Conservation (phyloP, 2,888 invertebrate species). For the Mythimna ferrago region DNA sequence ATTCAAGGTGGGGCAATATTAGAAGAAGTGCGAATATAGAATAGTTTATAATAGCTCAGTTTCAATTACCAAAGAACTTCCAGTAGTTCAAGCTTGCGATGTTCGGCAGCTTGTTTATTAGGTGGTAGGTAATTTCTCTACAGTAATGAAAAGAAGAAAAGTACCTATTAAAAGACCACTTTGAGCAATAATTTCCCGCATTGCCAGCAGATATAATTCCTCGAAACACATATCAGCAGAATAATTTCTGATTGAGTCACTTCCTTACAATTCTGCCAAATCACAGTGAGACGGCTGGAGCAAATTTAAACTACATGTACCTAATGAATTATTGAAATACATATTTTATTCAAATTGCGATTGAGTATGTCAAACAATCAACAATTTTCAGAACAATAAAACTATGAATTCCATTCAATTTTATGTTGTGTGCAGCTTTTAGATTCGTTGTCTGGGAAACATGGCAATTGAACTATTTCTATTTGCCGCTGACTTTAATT, state of each 20-base stretch:
- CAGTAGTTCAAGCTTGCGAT: background rate
- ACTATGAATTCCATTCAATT: background rate
- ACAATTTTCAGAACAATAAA: background rate
- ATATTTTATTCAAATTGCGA: conserved; percentile 22
- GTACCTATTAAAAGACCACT: too few species aligned
- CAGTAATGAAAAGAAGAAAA: background rate
- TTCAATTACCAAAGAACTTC: background rate
- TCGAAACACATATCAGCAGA: background rate
- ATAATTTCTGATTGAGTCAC: background rate
- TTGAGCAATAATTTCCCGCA: background rate
- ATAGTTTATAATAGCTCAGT: too few species aligned
- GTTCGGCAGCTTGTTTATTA: background rate
- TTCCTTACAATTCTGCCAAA: background rate
- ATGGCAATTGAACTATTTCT: conserved; percentile 7
- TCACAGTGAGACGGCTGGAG: background rate
- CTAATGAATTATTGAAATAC: background rate
- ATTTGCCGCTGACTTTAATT: conserved; percentile 9
- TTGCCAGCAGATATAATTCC: background rate
- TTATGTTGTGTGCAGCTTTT: background rate
- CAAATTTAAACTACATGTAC: background rate
- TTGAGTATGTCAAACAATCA: background rate
- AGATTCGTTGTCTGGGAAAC: background rate
- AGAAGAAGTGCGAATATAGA: background rate
- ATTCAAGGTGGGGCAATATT: background rate
- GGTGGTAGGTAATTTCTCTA: background rate